These are phyloP conservation scores for Leucoraja ocellata DNA, from an alignment of 2,797 vertebrate genomes.

Conservation along the genomic window DNA sequence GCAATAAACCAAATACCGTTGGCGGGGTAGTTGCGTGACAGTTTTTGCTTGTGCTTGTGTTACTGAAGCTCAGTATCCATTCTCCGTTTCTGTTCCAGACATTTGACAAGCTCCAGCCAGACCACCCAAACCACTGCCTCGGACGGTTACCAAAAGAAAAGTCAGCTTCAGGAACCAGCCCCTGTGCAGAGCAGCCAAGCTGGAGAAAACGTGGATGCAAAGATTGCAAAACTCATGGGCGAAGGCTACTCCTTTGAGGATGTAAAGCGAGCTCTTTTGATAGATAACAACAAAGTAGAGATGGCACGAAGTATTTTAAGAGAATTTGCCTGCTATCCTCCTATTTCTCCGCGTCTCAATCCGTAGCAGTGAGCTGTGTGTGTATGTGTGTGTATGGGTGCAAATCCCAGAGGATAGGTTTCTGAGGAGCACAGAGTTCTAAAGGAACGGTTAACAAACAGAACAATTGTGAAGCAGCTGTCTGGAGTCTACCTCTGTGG, in stretches of 20 bases:
- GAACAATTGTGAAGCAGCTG: not conserved
- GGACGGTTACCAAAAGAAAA: conserved; percentile 75
- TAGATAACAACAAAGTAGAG: conserved; percentile 88
- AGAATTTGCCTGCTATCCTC: conserved; percentile 75
- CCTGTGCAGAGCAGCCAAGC: not conserved
- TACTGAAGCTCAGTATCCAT: not conserved
- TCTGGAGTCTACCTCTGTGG: conserved; percentile 44
- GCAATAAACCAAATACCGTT: not conserved
- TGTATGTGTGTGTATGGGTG: not conserved
- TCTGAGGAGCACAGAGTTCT: conserved; percentile 36
- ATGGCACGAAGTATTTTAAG: conserved; percentile 87
- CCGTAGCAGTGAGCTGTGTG: conserved; percentile 60
- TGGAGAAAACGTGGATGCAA: conserved; percentile 76
- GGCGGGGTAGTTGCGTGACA: not conserved
- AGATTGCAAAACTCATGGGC: conserved; percentile 94
- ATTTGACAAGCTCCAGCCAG: conserved; percentile 82
- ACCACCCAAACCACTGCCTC: conserved; percentile 86
- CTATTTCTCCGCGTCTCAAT: conserved; percentile 63
- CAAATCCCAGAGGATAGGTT: conserved; percentile 36
- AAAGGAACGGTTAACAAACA: not conserved
- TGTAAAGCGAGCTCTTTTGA: conserved; percentile 87
- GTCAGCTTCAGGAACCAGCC: conserved; percentile 60
- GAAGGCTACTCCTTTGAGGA: conserved; percentile 92
- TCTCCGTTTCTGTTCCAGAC: conserved; percentile 57
- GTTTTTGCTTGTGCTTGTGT: not conserved